Conservation (phyloP, 2,113 vertebrate genomes). For the Phyllostomus discolor region DNA sequence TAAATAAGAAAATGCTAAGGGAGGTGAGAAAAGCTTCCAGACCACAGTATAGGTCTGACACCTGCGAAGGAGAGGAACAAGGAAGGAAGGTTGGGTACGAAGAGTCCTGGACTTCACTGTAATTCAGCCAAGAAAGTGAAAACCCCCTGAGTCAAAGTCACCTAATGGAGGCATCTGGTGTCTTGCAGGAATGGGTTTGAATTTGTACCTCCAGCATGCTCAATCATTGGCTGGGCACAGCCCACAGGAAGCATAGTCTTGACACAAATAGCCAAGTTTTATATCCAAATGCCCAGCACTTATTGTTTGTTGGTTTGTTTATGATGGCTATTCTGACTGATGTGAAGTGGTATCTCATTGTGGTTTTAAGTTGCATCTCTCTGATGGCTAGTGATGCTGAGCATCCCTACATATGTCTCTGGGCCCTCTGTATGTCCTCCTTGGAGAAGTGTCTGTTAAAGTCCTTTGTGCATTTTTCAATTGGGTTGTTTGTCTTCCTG, state of each 20-base stretch:
- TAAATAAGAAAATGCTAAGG: neutral
- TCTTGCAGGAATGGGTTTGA: neutral
- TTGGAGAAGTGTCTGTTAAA: too few species aligned
- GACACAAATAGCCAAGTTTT: neutral
- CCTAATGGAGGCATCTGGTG: neutral
- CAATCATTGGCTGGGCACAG: neutral
- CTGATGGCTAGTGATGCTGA: too few species aligned
- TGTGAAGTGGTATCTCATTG: too few species aligned
- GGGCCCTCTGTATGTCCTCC: too few species aligned
- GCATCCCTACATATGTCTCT: too few species aligned
- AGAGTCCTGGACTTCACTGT: neutral
- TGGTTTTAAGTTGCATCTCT: too few species aligned
- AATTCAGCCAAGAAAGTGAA: neutral
- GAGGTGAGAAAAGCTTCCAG: neutral
- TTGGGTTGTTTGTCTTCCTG: too few species aligned
- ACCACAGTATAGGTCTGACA: neutral
- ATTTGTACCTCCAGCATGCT: neutral
- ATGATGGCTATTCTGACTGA: too few species aligned
- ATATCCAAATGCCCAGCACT: too few species aligned
- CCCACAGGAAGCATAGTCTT: neutral
- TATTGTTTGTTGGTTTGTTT: too few species aligned
- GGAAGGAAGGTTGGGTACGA: neutral
- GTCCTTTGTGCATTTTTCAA: too few species aligned
- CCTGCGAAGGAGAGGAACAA: neutral
- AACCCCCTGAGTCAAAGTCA: neutral